phyloP scores from a whole-genome alignment of 2,113 vertebrate species.

The Neogobius melanostomus region DNA sequence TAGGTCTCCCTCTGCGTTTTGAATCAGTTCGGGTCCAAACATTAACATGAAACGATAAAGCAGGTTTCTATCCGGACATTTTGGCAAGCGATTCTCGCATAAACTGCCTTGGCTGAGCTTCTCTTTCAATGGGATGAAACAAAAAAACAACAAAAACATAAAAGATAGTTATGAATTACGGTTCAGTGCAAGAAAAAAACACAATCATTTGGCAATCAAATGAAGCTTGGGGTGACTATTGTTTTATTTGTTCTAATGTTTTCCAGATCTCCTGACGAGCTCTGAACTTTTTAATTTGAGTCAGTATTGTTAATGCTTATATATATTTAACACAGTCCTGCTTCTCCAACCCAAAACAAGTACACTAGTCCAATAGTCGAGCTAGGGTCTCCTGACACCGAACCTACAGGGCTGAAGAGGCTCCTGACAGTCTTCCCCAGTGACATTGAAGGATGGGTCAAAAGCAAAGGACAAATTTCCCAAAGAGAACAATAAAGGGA shows the following conservation, averaged over 20 bases:
- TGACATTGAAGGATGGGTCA: too few relatives aligned
- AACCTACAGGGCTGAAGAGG: too few relatives aligned
- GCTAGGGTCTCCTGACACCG: too few relatives aligned
- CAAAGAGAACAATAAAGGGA: too few relatives aligned
- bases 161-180: slow-evolving; percentile 2
- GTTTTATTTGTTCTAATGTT: slow-evolving; percentile 19
- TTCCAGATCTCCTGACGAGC: slow-evolving; percentile 2
- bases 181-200: not conserved
- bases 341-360: too few relatives aligned
- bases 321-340: too few relatives aligned
- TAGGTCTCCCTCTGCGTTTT: not conserved
- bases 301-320: slow-evolving; percentile 1
- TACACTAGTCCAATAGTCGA: too few relatives aligned
- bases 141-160: not conserved
- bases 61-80: not conserved
- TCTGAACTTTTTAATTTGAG: slow-evolving; percentile 9
- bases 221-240: not conserved
- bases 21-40: not conserved
- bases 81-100: not conserved
- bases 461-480: too few relatives aligned
- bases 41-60: slow-evolving; percentile 4
- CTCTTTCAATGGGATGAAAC: not conserved
- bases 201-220: slow-evolving; percentile 12
- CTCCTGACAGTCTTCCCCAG: too few relatives aligned
- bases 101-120: not conserved